Evolutionary conservation across 2,888 invertebrate species (phyloP).

Genomic region (Acrobasis repandana): DNA sequence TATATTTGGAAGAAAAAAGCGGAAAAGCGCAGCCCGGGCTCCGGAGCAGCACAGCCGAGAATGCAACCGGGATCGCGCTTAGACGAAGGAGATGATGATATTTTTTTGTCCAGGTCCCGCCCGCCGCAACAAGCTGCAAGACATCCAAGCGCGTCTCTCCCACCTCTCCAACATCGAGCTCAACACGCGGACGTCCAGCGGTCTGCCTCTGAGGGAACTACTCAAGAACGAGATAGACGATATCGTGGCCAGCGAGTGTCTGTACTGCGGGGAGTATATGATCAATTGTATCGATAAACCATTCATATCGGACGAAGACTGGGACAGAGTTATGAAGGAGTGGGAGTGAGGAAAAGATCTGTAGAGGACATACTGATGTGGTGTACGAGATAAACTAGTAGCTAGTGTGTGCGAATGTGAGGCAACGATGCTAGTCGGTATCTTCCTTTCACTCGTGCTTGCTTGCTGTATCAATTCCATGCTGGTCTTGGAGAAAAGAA

Average conservation of each 20-base stretch:
- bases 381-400: too few species aligned
- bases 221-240: slow-evolving; percentile 93
- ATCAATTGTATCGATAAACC: slow-evolving; percentile 95
- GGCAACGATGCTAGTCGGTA: too few species aligned
- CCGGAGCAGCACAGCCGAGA: too few species aligned
- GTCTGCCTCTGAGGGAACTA: slow-evolving; percentile 84
- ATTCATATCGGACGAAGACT: slow-evolving; percentile 92
- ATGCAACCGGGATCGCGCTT: too few species aligned
- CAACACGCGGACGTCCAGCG: slow-evolving; percentile 61
- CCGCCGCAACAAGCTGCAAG: slow-evolving; percentile 84
- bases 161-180: slow-evolving; percentile 76
- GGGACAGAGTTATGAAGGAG: slow-evolving; percentile 91
- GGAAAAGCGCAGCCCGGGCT: too few species aligned
- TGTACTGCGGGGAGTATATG: slow-evolving; percentile 96
- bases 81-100: too few species aligned
- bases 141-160: slow-evolving; percentile 85
- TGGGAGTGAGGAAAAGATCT: slow-evolving; percentile 85
- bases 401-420: too few species aligned
- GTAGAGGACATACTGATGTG: too few species aligned
- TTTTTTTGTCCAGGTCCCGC: slow-evolving; percentile 67
- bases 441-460: too few species aligned
- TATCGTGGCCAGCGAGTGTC: slow-evolving; percentile 94
- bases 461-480: too few species aligned
- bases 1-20: too few species aligned
- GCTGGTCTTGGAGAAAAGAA: too few species aligned